Evolutionary conservation across 2,113 vertebrate species (phyloP).

Genomic region (Mastomys natalensis): DNA sequence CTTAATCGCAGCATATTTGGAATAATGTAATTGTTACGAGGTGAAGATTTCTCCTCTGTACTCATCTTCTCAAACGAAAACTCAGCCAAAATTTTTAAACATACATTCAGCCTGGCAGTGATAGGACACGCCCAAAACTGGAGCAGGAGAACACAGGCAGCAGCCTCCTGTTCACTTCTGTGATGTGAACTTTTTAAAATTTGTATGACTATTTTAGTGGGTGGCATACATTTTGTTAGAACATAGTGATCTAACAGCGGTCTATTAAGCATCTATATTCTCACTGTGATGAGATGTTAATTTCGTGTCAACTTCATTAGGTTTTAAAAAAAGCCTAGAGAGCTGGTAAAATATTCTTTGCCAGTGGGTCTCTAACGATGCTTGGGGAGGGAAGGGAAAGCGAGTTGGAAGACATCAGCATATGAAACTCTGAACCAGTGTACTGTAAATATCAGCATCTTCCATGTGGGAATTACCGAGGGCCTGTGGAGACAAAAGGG

Average conservation of each 20-base stretch:
- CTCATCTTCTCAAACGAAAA: neutral
- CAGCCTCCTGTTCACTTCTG: neutral
- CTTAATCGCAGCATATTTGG: neutral
- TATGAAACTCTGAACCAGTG: neutral
- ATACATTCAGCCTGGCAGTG: no score
- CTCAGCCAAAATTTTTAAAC: neutral
- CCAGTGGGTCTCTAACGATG: neutral
- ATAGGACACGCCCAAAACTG: neutral
- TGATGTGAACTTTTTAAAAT: neutral
- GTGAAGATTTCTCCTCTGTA: neutral
- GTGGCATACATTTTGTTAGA: neutral
- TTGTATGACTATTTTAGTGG: neutral
- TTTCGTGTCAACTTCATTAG: neutral
- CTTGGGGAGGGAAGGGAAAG: neutral
- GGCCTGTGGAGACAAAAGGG: neutral
- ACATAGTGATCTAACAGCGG: neutral
- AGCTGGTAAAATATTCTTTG: neutral
- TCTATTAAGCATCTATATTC: neutral
- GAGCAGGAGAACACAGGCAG: neutral
- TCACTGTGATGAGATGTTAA: neutral
- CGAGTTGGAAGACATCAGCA: neutral
- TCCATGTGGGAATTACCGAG: neutral
- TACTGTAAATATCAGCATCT: neutral
- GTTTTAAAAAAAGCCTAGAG: neutral
- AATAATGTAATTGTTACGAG: neutral